A percentile compares a stretch with the other conserved stretches of the same genome.
These are phyloP conservation scores for Microdon myrmicae DNA, from an alignment of 2,888 invertebrate genomes.

Conservation along the genomic window DNA sequence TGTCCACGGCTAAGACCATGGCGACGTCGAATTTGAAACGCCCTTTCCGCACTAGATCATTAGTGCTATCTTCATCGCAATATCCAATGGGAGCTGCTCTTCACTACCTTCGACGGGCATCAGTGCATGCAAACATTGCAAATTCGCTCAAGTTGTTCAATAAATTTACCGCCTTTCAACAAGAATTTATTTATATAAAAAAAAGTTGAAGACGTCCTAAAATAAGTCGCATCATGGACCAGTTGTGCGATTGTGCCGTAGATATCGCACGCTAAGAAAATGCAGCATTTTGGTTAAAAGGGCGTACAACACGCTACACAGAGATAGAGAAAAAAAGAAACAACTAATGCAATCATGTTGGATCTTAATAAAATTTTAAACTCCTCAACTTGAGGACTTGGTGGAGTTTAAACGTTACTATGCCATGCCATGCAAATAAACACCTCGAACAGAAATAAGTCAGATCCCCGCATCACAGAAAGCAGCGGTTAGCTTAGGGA, in stretches of 20 bases:
- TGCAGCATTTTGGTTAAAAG: constrained; percentile 19
- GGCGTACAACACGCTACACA: constrained; percentile 17
- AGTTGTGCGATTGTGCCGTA: constrained; percentile 32
- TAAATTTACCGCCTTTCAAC: constrained; percentile 46
- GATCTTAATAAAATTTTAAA: constrained; percentile 17
- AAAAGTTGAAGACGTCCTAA: constrained; percentile 3
- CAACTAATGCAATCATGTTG: constrained; percentile 31
- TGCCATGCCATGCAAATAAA: constrained; percentile 47
- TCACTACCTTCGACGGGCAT: constrained; percentile 3
- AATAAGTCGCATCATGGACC: constrained; percentile 16
- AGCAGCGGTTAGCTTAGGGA: constrained; percentile 10
- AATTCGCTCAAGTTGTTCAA: constrained; percentile 25
- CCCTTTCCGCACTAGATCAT: constrained; percentile 46
- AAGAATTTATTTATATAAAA: constrained; percentile 24
- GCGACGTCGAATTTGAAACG: constrained; percentile 20
- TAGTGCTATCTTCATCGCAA: constrained; percentile 40
- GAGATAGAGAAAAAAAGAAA: background rate
- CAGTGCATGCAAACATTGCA: constrained; percentile 37
- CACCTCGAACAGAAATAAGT: constrained; percentile 48
- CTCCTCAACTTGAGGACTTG: too few relatives aligned
- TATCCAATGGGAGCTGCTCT: constrained; percentile 24
- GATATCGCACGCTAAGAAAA: constrained; percentile 42
- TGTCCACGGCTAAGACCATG: constrained; percentile 10
- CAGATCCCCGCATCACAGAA: constrained; percentile 42
- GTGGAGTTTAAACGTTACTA: constrained; percentile 18